Base-by-base conservation (phyloP, 2,888 invertebrate species). In the Eumerus sabulonum region DNA sequence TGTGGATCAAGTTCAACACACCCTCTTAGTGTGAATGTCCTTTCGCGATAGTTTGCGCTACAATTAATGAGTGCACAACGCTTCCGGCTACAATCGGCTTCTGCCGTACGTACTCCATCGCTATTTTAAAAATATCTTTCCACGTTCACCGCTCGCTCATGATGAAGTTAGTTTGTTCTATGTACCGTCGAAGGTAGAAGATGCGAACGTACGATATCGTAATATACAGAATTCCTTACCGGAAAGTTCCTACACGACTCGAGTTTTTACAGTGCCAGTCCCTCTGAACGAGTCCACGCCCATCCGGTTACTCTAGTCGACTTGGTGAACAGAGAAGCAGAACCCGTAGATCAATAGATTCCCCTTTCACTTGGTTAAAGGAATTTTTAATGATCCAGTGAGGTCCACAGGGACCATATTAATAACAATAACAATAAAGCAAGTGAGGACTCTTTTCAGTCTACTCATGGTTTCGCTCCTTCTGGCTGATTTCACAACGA, bases 21-120 rank as follows among this genome's bases (percentile, higher is more conserved):
- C 79, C 63, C 79, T 74, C 59, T 44, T 63, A 74, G 74, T 79
- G 79, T 79, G 79, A 79, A 79, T 74, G 79, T 68, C 74, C 79
- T 79, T 74, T 68, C 48, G 47, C 63, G 79, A 74, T 74, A 79
- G 74, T 79, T 79, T 79, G 67, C 45, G 53, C 67, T 44, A 74
- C 64, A 35, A 59, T 79, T 79, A 79, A 74, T 74, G 68, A 79
- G 68, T 68, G 68, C 74, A 74, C 54, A 74, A 53, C 59, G 68
- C 74, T 79, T 73, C 74, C 79, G 79, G 79, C 68, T 68, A 56
- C 79, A 74, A 79, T 79, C 68, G 73, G 79, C 59, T 59, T 35
- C 18, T n/a, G n/a, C 45, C 11, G 13, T 47, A 35, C 42, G 54
- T 16, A 16, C 14, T 1, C 17, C 19, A 2, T 9, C 35, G 16